Evolutionary conservation across 2,888 invertebrate genomes (phyloP), one percentile per base, ranked within the genome.

Genomic region (Tupiocoris notatus): DNA sequence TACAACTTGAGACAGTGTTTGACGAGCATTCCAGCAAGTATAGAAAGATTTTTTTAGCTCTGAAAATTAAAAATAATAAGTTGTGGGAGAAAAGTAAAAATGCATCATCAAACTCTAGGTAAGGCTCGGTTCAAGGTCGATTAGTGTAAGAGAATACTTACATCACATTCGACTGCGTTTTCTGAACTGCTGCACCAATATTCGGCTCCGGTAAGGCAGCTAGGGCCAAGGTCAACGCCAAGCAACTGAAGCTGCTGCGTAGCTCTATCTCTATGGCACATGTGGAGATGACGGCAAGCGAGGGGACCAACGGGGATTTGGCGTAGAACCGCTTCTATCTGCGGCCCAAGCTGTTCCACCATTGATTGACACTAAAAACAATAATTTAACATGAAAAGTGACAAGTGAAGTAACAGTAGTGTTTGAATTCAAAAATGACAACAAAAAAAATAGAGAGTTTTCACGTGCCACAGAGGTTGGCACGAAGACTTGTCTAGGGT

Each of bases 191-290:
- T 86, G 84, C 94, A 94, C 93, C 94, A 94, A 82, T 91, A 93
- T 0, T 89, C 85, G 1, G 93, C 93, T 6, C 94, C 94, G 89
- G 90, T 91, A 3, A 91, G 90, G 83, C 94, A 94, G 82, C 88
- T 87, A 64, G 87, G 86, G 67, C 85, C 84, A 39, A 89, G 90
- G 65, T 91, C 79, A 23, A 89, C 82, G 63, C 82, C 81, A 9
- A 82, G 62, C 17, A 74, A 21, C 23, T 63, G 65, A 17, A 62
- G 73, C 23, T 64, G 39, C 16, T 66, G 73, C 56, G 65, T 62
- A 25, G 20, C 39, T 16, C 22, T 63, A 56, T 24, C 78, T 12
- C 24, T 74, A 6, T 74, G 65, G 58, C 79, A 80, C 58, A 78
- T 57, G 39, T 78, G 79, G 65, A 80, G 57, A n/a, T 77, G 77